Percentiles rank a stretch among this genome's conserved stretches.
Conservation (phyloP, 2,797 vertebrate species). For the Gila robusta region DNA sequence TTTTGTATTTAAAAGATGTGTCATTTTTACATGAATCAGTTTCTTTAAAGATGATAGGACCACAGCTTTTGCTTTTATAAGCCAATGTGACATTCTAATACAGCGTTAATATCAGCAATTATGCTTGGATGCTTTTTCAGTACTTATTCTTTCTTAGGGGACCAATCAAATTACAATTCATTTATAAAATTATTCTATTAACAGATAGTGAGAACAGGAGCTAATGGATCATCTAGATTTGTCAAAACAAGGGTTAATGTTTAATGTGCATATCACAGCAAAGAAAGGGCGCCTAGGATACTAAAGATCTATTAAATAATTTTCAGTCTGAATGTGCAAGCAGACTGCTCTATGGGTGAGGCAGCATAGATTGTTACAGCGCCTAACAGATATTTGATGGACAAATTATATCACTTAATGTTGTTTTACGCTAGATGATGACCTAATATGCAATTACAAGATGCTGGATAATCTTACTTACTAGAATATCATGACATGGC, state of each 20-base stretch:
- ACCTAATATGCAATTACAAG: background rate
- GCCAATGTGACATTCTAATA: background rate
- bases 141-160: background rate
- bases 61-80: background rate
- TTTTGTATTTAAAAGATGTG: slow-evolving; percentile 64
- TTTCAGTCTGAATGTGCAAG: background rate
- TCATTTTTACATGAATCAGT: background rate
- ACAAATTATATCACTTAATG: background rate
- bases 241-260: background rate
- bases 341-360: background rate
- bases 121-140: slow-evolving; percentile 1
- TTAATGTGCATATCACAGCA: background rate
- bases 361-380: background rate
- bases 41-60: background rate
- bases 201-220: background rate
- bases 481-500: background rate
- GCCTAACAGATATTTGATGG: background rate
- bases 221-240: background rate
- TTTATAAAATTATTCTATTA: background rate
- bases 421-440: background rate
- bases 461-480: slow-evolving; percentile 5
- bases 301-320: background rate
- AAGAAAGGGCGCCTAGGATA: background rate
- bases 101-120: background rate
- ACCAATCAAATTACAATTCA: background rate